Evolutionary conservation across 2,888 invertebrate species (phyloP), one percentile per base, ranked within the genome.

Genomic region (Epiblema foenella): DNA sequence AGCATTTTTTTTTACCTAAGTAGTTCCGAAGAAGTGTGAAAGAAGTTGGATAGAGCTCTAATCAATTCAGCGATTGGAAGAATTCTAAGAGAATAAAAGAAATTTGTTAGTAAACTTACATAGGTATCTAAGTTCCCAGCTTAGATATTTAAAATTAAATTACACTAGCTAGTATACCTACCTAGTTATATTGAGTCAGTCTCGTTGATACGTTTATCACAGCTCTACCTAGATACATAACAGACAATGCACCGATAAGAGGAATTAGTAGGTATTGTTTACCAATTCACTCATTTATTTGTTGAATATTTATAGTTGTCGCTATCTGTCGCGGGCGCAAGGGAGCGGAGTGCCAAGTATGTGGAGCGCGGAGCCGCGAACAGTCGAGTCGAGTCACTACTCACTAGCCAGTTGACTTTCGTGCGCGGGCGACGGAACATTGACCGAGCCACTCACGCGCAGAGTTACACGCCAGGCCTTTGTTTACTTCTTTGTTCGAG

Each of bases 401-500:
- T 37, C 52, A 60, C 67, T 62, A 42, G 65, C 59, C 54, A 42
- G 65, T 57, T 56, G 56, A 58, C 58, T 54, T 42, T 56, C 52
- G 52, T 42, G 58, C 64, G 64, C 64, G 57, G 17, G 58, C 57
- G 29, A 42, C 58, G 29, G 42, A 20, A 20, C 64, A 54, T 15
- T 17, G 29, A 63, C 62, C 62, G 57, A 12, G 42, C 29, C 33
- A 17, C 39, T 17, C 33, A 17, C 64, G 51, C 39, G 29, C 37
- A 51, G 62, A 24, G 56, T 52, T 54, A 4, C 49, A 56, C 68
- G 68, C 62, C 68, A 72, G 74, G 76, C 75, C 79, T 81, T 81
- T 82, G 82, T 80, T 81, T 82, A 80, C 74, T 69, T 33, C 54
- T 69, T 65, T 69, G 65, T 72, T 18, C 49, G 17, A 42, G 29